Evolutionary conservation across 2,113 vertebrate species (phyloP).

Genomic region (Sinocyclocheilus grahami): DNA sequence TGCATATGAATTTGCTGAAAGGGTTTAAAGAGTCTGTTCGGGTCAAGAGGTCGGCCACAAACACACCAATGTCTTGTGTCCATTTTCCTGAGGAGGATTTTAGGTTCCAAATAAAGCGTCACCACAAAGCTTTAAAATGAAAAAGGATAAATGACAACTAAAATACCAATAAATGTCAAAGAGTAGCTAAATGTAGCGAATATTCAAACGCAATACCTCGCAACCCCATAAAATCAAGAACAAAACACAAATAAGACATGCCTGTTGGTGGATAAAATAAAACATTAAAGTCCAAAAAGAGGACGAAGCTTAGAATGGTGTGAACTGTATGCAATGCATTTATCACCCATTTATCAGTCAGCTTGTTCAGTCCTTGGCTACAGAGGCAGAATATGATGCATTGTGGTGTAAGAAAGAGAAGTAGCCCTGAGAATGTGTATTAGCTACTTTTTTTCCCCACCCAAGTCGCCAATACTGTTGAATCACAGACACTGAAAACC

Average conservation of each 20-base stretch:
- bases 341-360: neutral
- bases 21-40: slow-evolving; percentile 45
- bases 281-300: neutral
- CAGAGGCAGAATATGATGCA: neutral
- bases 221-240: slow-evolving; percentile 1
- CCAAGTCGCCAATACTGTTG: neutral
- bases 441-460: neutral
- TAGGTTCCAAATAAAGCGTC: neutral
- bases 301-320: neutral
- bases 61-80: neutral
- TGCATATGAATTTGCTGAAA: slow-evolving; percentile 61
- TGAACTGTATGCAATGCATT: neutral
- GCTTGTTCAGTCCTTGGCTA: neutral
- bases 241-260: neutral
- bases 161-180: slow-evolving; percentile 5
- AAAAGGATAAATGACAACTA: neutral
- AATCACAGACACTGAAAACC: slow-evolving; percentile 22
- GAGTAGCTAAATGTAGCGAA: slow-evolving; percentile 12
- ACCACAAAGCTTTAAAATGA: slow-evolving; percentile 38
- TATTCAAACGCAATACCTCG: neutral
- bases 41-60: slow-evolving; percentile 42
- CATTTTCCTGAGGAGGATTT: slow-evolving; percentile 10
- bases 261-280: neutral
- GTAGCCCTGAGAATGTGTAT: slow-evolving; percentile 44
- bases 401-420: slow-evolving; percentile 14